A percentile compares a stretch with the other conserved stretches of the same genome.
These are phyloP conservation scores for Garrulus glandarius DNA, from an alignment of 2,797 vertebrate genomes.

Conservation along the genomic window DNA sequence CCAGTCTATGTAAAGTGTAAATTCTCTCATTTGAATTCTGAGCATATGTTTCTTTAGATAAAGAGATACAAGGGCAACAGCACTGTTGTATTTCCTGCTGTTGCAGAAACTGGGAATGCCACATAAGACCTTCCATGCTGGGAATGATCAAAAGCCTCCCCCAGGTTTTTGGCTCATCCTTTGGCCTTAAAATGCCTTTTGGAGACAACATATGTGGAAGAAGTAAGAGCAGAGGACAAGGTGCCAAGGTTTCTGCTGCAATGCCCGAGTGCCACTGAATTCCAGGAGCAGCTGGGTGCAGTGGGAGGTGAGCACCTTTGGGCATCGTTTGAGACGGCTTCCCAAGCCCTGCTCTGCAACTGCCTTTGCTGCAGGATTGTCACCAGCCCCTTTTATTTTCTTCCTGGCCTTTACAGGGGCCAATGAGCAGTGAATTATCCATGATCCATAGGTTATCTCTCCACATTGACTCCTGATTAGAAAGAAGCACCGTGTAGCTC, in stretches of 20 bases:
- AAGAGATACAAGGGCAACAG: not conserved
- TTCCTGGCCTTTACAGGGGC: not conserved
- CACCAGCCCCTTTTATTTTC: not conserved
- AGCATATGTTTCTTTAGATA: not conserved
- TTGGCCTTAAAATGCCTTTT: constrained; percentile 51
- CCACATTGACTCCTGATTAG: not conserved
- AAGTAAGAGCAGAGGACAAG: constrained; percentile 12
- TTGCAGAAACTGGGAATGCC: constrained; percentile 10
- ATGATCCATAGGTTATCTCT: not conserved
- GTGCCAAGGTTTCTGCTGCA: constrained; percentile 36
- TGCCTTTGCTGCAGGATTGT: not conserved
- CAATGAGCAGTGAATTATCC: not conserved
- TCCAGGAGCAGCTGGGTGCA: constrained; percentile 11
- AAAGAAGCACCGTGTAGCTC: not conserved
- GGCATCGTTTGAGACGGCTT: constrained; percentile 3
- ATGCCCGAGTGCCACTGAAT: not conserved
- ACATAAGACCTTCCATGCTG: constrained; percentile 30
- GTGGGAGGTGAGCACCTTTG: constrained; percentile 15
- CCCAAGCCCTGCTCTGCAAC: not conserved
- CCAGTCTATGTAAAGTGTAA: not conserved
- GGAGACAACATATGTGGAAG: constrained; percentile 50
- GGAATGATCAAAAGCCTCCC: constrained; percentile 53
- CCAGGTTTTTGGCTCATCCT: constrained; percentile 58
- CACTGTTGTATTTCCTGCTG: not conserved
- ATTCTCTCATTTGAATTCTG: not conserved